These are phyloP conservation scores for Rhinolophus ferrumequinum DNA, from an alignment of 2,113 vertebrate species.

Conservation along the genomic window DNA sequence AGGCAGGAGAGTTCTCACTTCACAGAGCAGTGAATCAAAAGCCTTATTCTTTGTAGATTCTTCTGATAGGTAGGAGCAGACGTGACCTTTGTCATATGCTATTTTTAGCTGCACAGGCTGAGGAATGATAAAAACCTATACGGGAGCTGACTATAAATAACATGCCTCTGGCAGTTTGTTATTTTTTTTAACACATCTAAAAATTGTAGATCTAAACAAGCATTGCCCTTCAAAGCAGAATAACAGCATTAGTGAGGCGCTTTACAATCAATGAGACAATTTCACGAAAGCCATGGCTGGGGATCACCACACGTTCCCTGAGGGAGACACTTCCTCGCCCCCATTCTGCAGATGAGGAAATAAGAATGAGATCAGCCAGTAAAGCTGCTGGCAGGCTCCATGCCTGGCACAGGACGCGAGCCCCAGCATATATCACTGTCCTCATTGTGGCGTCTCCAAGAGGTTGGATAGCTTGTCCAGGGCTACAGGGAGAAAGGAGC, in stretches of 20 bases:
- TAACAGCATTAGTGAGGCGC: accelerated
- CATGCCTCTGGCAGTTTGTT: not conserved
- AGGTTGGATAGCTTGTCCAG: not conserved
- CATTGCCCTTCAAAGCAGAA: conserved; percentile 26
- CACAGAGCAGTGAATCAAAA: not conserved
- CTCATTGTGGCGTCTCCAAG: accelerated
- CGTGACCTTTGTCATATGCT: conserved; percentile 73
- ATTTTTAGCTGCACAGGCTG: conserved; percentile 68
- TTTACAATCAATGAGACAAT: not conserved
- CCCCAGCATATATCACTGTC: not conserved
- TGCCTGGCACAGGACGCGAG: not conserved
- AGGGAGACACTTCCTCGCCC: not conserved
- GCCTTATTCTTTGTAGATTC: not conserved
- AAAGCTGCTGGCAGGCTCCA: not conserved
- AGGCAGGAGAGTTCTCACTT: not conserved
- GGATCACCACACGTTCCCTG: not conserved
- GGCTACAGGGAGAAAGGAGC: not conserved
- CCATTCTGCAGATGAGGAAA: not conserved
- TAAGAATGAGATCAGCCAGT: not conserved
- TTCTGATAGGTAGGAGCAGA: not conserved
- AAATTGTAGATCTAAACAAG: conserved; percentile 31
- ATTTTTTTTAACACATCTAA: conserved; percentile 18
- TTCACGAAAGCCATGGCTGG: not conserved
- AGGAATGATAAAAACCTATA: conserved; percentile 60
- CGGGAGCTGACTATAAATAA: conserved; percentile 63